phyloP scores from a whole-genome alignment of 1,140 invertebrate genomes.

The Tetranychus cinnabarinus region DNA sequence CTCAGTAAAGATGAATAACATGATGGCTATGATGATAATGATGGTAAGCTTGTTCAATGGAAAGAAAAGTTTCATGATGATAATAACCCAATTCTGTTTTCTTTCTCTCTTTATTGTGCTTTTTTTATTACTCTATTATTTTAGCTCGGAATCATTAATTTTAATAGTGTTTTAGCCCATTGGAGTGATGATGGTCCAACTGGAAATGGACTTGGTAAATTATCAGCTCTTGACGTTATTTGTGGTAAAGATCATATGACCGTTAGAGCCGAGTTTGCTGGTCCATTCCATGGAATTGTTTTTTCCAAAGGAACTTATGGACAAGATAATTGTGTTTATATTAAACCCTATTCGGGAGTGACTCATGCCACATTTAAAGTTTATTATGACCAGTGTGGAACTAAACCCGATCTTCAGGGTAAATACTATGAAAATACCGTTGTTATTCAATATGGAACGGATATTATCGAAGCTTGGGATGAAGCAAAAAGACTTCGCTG shows the following conservation, averaged over 20 bases:
- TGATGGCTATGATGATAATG: no score
- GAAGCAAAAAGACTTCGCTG: slow-evolving; percentile 74
- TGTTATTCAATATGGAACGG: slow-evolving; percentile 73
- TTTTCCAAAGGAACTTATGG: slow-evolving; percentile 71
- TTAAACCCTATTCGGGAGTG: slow-evolving; percentile 57
- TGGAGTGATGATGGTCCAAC: not conserved
- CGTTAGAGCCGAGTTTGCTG: slow-evolving; percentile 67
- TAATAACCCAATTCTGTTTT: no score
- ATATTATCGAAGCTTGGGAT: slow-evolving; percentile 79
- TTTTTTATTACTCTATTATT: no score
- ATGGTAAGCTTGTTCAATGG: no score
- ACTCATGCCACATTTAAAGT: slow-evolving; percentile 60
- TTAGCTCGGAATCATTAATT: no score
- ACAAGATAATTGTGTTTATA: slow-evolving; percentile 55
- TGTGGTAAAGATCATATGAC: slow-evolving; percentile 66
- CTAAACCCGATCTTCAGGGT: slow-evolving; percentile 20
- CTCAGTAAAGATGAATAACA: no score
- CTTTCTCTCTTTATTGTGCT: no score
- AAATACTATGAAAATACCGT: slow-evolving; percentile 91
- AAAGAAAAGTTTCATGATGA: no score
- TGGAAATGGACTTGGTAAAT: slow-evolving; percentile 22
- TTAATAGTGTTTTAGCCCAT: not conserved
- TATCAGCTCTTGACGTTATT: slow-evolving; percentile 66
- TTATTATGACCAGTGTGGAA: slow-evolving; percentile 60
- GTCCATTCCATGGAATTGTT: slow-evolving; percentile 32